Base-by-base conservation (phyloP, 2,113 vertebrate species). In the Protomyctophum bolini region DNA sequence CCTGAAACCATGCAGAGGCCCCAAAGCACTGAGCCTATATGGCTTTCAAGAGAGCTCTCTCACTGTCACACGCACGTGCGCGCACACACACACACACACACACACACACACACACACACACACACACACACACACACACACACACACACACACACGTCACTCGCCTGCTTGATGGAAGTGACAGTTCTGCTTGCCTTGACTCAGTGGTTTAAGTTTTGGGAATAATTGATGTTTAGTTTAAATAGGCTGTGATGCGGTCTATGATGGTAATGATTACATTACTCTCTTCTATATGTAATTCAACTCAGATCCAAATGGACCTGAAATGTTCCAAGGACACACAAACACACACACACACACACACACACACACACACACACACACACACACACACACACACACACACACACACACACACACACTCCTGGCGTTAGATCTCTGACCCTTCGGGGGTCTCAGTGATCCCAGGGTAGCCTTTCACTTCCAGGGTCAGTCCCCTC, bases 401-500 rank as follows among this genome's bases (percentile, higher is more conserved):
- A 46, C 6, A 59, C 33, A 41, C 58, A 62, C 47, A 52, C 50
- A 50, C 47, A 52, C n/a, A 52, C 51, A 33, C 48, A 55, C 50
- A 58, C 7, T 58, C 28, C 57, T 2, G 33, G 64, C 11, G 6
- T 61, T 55, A 63, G 33, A 63, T 62, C 33, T 70, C 14, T 63
- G 33, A 71, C 54, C 66, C 45, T 46, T 9, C 48, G 10, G n/a
- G n/a, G 56, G 54, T 68, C 11, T 14, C 66, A 68, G 59, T 63
- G 45, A 70, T 63, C 60, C n/a, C 41, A 55, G 62, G 70, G 47
- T 11, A 28, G 1, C 48, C 61, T 59, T 48, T 61, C 50, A 49
- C 72, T 29, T 72, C 48, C 66, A 33, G 29, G 29, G 66, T 68
- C 66, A 68, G 54, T 33, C 54, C 14, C 10, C 65, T 29, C 33